Conservation (phyloP, 2,113 vertebrate species). For the Ivindomyrus marchei region DNA sequence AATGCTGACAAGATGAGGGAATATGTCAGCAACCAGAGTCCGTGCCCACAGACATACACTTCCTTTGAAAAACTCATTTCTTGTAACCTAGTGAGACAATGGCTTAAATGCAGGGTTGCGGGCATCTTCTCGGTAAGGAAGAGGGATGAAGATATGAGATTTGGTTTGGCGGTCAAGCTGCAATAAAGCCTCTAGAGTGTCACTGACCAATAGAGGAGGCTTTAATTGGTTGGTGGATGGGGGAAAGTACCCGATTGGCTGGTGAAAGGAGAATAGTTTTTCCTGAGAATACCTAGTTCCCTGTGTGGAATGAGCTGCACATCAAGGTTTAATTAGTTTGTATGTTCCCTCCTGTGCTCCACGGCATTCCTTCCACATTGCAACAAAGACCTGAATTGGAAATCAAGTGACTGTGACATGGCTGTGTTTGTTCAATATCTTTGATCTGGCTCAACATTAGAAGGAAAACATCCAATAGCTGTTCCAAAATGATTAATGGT, state of each 20-base stretch:
- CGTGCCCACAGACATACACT: neutral
- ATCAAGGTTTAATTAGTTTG: neutral
- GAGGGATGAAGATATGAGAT: neutral
- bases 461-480: neutral
- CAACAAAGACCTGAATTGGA: neutral
- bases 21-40: neutral
- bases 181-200: neutral
- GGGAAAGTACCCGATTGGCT: neutral
- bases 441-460: neutral
- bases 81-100: neutral
- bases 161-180: neutral
- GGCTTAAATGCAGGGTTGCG: neutral
- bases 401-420: neutral
- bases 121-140: neutral
- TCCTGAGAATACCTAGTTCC: neutral
- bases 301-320: neutral
- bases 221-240: neutral
- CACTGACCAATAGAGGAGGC: neutral
- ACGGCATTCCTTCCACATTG: neutral
- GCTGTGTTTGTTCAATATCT: neutral
- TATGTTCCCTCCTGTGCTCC: neutral
- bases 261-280: neutral
- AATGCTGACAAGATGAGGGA: neutral
- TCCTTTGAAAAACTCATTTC: neutral
- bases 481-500: neutral